A percentile compares a stretch with the other conserved stretches of the same genome.
Conservation (phyloP, 2,113 vertebrate species). For the Mixornis gularis region DNA sequence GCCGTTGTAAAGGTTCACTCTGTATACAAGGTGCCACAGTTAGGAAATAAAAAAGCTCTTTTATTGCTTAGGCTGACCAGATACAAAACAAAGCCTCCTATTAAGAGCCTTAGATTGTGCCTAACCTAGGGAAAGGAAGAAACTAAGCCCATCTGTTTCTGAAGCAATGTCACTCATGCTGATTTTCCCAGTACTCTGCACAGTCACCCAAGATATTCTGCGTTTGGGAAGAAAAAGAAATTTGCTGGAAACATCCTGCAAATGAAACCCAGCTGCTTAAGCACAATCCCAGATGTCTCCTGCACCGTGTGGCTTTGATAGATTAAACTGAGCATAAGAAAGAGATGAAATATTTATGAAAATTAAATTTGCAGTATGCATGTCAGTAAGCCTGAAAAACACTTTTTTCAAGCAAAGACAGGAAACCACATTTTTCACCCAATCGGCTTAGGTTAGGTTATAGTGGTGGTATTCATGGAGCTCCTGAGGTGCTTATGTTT, state of each 20-base stretch:
- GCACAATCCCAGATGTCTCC: constrained; percentile 72
- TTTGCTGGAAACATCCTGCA: constrained; percentile 47
- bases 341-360: constrained; percentile 74
- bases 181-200: constrained; percentile 31
- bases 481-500: constrained; percentile 12
- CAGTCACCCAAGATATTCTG: constrained; percentile 37
- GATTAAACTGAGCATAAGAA: constrained; percentile 73
- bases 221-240: constrained; percentile 54
- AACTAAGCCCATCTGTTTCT: constrained; percentile 10
- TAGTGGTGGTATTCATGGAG: constrained; percentile 16
- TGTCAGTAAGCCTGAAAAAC: constrained; percentile 58
- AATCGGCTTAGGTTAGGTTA: constrained; percentile 5
- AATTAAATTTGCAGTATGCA: constrained; percentile 72
- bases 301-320: constrained; percentile 63
- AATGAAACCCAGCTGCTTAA: constrained; percentile 75
- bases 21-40: fast-evolving
- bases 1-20: background rate
- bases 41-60: background rate
- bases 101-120: background rate
- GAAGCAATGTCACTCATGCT: constrained; percentile 6
- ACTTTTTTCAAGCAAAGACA: constrained; percentile 26
- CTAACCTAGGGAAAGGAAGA: background rate
- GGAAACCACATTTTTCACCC: constrained; percentile 59
- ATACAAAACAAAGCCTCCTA: background rate
- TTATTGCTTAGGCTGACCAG: background rate